Percentiles rank a stretch among this genome's conserved stretches.
These are phyloP conservation scores for Calidris pygmaea DNA, from an alignment of 2,113 vertebrate genomes.

Conservation along the genomic window DNA sequence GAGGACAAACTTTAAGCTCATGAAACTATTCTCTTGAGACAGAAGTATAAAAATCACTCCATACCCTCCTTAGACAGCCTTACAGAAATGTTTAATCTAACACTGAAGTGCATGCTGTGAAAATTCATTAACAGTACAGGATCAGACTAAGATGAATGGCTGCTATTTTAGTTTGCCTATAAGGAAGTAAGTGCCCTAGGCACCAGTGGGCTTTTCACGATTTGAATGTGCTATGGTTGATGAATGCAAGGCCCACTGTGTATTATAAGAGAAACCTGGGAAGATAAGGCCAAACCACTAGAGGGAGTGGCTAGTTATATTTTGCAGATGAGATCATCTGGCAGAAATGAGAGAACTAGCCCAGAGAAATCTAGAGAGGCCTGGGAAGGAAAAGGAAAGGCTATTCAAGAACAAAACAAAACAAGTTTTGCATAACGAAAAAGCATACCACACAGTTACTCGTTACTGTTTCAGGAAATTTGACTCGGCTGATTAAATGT, in stretches of 20 bases:
- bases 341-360: not conserved
- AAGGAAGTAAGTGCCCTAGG: not conserved
- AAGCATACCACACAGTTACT: not conserved
- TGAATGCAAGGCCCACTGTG: not conserved
- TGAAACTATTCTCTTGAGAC: not conserved
- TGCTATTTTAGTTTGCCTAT: not conserved
- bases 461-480: not conserved
- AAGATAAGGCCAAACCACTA: not conserved
- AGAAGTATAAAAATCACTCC: not conserved
- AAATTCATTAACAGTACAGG: constrained; percentile 15
- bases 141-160: not conserved
- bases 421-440: not conserved
- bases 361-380: not conserved
- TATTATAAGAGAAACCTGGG: not conserved
- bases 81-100: constrained; percentile 13
- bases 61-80: not conserved
- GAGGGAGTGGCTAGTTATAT: constrained; percentile 6
- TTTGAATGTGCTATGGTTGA: not conserved
- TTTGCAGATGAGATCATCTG: constrained; percentile 6
- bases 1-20: not conserved
- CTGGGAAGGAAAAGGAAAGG: not conserved
- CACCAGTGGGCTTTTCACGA: not conserved
- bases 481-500: not conserved
- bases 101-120: not conserved
- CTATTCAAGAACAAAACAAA: not conserved